Percentiles rank a stretch among this genome's conserved stretches.
Conservation (phyloP, 2,797 vertebrate species). For the Rhinogobio ventralis region DNA sequence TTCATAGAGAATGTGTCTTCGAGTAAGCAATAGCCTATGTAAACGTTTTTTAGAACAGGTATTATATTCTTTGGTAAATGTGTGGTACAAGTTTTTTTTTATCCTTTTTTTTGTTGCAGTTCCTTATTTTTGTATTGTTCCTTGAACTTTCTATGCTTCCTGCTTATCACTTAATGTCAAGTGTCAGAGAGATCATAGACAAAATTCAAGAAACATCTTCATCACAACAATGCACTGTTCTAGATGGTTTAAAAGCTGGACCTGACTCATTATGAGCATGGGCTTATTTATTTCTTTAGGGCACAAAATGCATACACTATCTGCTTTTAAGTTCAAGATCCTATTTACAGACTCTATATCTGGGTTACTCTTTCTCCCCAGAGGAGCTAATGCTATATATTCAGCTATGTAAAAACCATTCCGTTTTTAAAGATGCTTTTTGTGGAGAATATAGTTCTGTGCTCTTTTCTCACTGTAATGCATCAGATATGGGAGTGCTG, state of each 20-base stretch:
- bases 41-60: not conserved
- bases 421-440: slow-evolving; percentile 20
- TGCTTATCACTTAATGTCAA: not conserved
- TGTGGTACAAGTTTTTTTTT: too few relatives aligned
- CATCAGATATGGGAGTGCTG: not conserved
- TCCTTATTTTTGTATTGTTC: not conserved
- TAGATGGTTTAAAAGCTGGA: not conserved
- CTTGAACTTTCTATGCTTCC: not conserved
- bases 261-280: not conserved
- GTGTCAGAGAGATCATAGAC: not conserved
- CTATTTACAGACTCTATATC: not conserved
- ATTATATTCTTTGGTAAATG: not conserved
- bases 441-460: not conserved
- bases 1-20: not conserved
- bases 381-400: not conserved
- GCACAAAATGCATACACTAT: not conserved
- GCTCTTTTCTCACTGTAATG: not conserved
- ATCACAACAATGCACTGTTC: not conserved
- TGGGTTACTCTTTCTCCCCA: not conserved
- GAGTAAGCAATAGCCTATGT: not conserved
- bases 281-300: not conserved
- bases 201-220: not conserved
- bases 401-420: slow-evolving; percentile 23
- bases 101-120: not conserved
- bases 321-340: slow-evolving; percentile 4